Percentiles rank a stretch among this genome's conserved stretches.
Conservation (phyloP, 2,797 vertebrate species). For the Anas bahamensis region DNA sequence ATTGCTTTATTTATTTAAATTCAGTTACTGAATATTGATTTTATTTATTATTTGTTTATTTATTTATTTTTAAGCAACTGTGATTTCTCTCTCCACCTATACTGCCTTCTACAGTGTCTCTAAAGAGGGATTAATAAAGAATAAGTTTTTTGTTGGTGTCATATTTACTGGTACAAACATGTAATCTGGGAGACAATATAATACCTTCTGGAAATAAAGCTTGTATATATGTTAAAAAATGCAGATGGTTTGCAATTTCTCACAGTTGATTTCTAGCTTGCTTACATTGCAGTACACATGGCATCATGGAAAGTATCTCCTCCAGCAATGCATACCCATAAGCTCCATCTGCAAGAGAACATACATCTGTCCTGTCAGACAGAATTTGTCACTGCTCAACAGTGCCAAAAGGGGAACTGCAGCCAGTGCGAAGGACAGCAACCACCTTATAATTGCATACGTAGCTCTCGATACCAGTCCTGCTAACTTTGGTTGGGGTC, state of each 20-base stretch:
- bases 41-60: background rate
- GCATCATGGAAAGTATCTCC: background rate
- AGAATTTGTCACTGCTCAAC: background rate
- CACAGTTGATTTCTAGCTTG: background rate
- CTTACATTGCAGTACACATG: accelerated
- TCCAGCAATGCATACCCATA: background rate
- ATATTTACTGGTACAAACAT: background rate
- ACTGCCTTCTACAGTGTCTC: background rate
- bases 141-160: background rate
- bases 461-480: accelerated
- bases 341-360: background rate
- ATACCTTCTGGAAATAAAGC: background rate
- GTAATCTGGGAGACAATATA: background rate
- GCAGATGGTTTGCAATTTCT: background rate
- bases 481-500: background rate
- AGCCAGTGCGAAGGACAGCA: background rate
- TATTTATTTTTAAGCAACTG: background rate
- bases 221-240: background rate
- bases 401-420: accelerated
- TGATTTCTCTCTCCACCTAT: background rate
- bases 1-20: background rate
- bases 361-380: background rate
- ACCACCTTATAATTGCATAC: accelerated
- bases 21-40: background rate
- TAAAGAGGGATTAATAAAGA: background rate